Evolutionary conservation across 2,888 invertebrate species (phyloP), one percentile per base, ranked within the genome.

Genomic region (Gymnosoma rotundatum): DNA sequence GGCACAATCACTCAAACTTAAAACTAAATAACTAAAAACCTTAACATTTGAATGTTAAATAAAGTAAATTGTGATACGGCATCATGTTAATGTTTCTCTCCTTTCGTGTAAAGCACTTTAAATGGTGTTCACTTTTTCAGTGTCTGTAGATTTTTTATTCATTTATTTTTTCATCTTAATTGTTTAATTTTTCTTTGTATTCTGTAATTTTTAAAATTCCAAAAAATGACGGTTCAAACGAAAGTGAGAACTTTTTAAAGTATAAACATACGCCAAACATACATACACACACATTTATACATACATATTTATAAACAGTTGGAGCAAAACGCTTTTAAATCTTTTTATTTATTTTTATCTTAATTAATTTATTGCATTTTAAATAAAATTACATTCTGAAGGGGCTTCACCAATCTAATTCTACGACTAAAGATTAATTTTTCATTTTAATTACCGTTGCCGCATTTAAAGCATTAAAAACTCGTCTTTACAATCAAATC

Each of bases 1-100:
- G 81, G 16, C 64, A 72, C 81, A 76, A 70, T 82, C 52, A 75
- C 75, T 63, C 52, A 52, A 66, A 66, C 75, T 82, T 82, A 75
- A 75, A n/a, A 18, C 64, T 76, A 81, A 10, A n/a, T n/a, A n/a
- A n/a, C n/a, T 25, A 25, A 25, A 50, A 32, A 32, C 78, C 54
- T 48, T 32, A 54, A 36, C 42, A 32, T 67, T 66, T 67, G 2
- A 52, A 66, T 60, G 42, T 73, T 60, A 61, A 79, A 66, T 79
- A 79, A 66, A 79, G 60, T 45, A 73, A 73, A 45, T 52, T 60
- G 50, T 60, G 25, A 32, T 73, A 73, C 58, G 73, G 52, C 52
- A 64, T 45, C 56, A 42, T 70, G 38, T 10, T 21, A 14, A 25
- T 4, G 45, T 54, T 18, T 48, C 20, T 12, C 1, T 54, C 14